Evolutionary conservation across 1,140 invertebrate genomes (phyloP), one percentile per base, ranked within the genome.

Genomic region (Hyposmocoma kahamanoa): DNA sequence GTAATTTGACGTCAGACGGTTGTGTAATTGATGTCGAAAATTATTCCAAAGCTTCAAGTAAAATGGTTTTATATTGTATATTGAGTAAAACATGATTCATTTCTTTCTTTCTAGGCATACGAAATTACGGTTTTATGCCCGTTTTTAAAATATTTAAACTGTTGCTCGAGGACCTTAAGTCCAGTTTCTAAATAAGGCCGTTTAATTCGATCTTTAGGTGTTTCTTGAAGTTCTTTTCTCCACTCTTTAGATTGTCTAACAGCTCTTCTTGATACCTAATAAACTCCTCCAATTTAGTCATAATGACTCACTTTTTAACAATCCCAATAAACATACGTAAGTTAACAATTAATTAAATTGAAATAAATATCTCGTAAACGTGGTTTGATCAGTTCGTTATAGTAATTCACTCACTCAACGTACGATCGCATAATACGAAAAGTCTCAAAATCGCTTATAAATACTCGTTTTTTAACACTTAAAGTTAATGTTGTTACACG

Each of bases 111-210:
- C 24, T 11, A 19, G 17, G 19, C 28, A 9, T 19, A n/a, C 3
- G 26, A 18, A 19, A 45, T 22, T 22, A 45, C 21, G 9, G 9
- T 15, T 5, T 6, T 19, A 21, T 45, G 43, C 13, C 17, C 28
- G 13, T 18, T 13, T 32, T 18, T n/a, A 45, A 45, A 45, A 5
- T 30, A 13, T 4, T 30, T 19, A 32, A 18, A 32, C 13, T 18
- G 17, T 11, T 32, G 8, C 18, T 45, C 43, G 17, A 45, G n/a
- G n/a, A 18, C 6, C 19, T 32, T 28, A 19, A 45, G 17, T 32
- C 43, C 34, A 18, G 43, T 32, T 20, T 45, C 28, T 30, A 45
- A 18, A 32, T 45, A 45, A n/a, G 18, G n/a, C 19, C 34, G 43
- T 9, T 17, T 45, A 21, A 45, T 32, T 22, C 43, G 30, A n/a